A percentile compares a stretch with the other conserved stretches of the same genome.
Evolutionary conservation across 2,888 invertebrate species (phyloP).

Genomic region (Sesia bembeciformis): DNA sequence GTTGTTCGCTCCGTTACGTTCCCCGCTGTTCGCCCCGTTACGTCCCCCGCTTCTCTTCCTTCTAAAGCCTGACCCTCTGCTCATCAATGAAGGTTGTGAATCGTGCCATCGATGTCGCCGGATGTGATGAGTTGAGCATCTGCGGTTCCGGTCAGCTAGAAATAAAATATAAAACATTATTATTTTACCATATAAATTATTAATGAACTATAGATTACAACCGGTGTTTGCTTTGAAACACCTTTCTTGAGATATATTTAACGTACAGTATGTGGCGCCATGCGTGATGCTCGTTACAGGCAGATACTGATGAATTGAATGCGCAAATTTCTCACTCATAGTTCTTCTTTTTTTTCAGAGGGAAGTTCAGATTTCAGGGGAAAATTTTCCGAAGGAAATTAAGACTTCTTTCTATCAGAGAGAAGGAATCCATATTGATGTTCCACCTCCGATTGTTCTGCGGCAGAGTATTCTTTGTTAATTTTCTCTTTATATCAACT

Average conservation of each 20-base stretch:
- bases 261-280: not conserved
- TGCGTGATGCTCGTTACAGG: too few species aligned
- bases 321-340: too few species aligned
- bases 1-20: not conserved
- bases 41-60: slow-evolving; percentile 10
- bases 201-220: slow-evolving; percentile 17
- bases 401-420: too few species aligned
- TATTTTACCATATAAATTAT: slow-evolving; percentile 7
- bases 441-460: too few species aligned
- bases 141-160: slow-evolving; percentile 46
- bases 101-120: slow-evolving; percentile 42
- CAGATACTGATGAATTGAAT: too few species aligned
- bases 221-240: slow-evolving; percentile 20
- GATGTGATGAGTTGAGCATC: slow-evolving; percentile 43
- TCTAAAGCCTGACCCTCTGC: slow-evolving; percentile 8
- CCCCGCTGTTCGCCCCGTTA: not conserved
- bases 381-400: too few species aligned
- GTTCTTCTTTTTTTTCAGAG: too few species aligned
- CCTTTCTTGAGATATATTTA: slow-evolving; percentile 13
- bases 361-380: too few species aligned
- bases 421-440: too few species aligned
- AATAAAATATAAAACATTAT: not conserved
- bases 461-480: too few species aligned
- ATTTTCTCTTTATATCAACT: too few species aligned
- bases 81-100: slow-evolving; percentile 40